Evolutionary conservation across 2,113 vertebrate species (phyloP), one percentile per base, ranked within the genome.

Genomic region (Rhinopomastus cyanomelas): DNA sequence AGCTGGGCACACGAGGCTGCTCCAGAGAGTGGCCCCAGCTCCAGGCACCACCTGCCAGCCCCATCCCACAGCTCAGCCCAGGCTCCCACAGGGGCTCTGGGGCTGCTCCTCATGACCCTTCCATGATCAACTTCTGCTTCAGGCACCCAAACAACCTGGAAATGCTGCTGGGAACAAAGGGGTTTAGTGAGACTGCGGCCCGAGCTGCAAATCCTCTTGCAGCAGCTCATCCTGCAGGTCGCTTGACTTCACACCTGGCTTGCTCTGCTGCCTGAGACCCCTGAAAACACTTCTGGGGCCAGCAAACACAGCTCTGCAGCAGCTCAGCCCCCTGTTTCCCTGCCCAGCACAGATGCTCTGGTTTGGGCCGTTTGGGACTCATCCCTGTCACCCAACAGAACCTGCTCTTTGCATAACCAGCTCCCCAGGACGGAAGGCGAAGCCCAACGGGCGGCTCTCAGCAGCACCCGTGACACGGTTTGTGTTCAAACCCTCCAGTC

Each of bases 291-390:
- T 27, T 1, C 3, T 4, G 7, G 62, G 49, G 46, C 53, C 8
- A 6, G 7, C 0, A 8, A 61, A 1, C 27, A 26, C 55, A 16
- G 23, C 4, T 2, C 36, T 21, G 61, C 34, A 57, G 55, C n/a
- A 75, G 78, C 16, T 26, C 4, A 0, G 21, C 2, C 23, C 2
- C 2, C 1, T 0, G 5, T 6, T 11, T 21, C 59, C 16, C 37
- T 36, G 2, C 5, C 15, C 26, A 29, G 34, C 0, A 0, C 15
- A 2, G 65, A 1, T 2, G 0, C 32, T 7, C 29, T 0, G 55
- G 49, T 27, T 27, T 6, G 15, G 8, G n/a, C 36, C 30, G 5
- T 1, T 6, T 30, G 53, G 3, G 56, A 26, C 16, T 4, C 21
- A 4, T 21, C 52, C 55, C 56, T 65, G 9, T 23, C 5, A 3